These are phyloP conservation scores for Gymnoscopelus braueri DNA, from an alignment of 2,797 vertebrate species.

Conservation along the genomic window DNA sequence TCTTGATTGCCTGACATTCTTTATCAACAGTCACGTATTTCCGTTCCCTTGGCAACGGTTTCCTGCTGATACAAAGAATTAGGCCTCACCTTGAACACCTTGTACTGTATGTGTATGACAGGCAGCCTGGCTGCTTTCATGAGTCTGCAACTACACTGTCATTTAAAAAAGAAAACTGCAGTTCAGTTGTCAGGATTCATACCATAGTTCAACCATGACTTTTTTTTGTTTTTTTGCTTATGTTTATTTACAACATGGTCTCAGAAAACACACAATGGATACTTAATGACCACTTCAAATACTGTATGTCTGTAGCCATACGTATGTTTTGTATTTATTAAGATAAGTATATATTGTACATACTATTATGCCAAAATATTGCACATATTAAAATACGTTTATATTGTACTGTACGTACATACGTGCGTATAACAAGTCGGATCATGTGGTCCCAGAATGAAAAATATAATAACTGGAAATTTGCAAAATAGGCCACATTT, in stretches of 20 bases:
- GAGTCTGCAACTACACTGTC: conserved; percentile 48
- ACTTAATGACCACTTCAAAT: too few species aligned
- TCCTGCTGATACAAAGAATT: conserved; percentile 76
- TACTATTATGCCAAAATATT: too few species aligned
- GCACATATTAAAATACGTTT: too few species aligned
- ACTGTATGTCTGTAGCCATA: too few species aligned
- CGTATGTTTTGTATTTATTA: too few species aligned
- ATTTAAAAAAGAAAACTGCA: conserved; percentile 44
- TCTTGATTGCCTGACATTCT: conserved; percentile 80
- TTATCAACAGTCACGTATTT: conserved; percentile 81
- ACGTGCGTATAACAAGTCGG: too few species aligned
- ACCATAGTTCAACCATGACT: conserved; percentile 40
- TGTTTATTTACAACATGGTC: conserved; percentile 26
- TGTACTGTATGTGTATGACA: conserved; percentile 65
- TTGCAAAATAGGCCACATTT: too few species aligned
- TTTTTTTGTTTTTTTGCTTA: conserved; percentile 29
- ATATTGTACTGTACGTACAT: too few species aligned
- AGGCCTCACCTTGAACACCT: conserved; percentile 77
- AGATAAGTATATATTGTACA: too few species aligned
- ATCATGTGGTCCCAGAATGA: too few species aligned
- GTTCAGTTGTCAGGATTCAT: conserved; percentile 43
- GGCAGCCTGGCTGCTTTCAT: conserved; percentile 61
- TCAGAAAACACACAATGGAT: too few species aligned
- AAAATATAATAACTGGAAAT: too few species aligned
- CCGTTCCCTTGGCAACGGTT: conserved; percentile 79